phyloP scores from a whole-genome alignment of 2,797 vertebrate genomes.

The Tenualosa ilisha region DNA sequence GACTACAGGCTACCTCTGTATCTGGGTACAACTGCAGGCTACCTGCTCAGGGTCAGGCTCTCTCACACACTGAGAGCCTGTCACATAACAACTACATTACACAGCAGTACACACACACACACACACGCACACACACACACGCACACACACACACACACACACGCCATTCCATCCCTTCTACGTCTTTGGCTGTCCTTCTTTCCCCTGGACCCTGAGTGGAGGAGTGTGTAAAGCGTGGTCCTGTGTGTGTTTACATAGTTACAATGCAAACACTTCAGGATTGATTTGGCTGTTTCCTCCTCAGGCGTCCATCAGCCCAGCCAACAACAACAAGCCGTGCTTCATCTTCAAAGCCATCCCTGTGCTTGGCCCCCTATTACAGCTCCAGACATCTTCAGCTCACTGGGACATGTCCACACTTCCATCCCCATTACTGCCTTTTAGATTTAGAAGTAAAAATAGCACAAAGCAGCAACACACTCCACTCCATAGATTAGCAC shows the following conservation, averaged over 20 bases:
- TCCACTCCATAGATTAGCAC: background rate
- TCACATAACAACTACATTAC: background rate
- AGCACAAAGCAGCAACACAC: background rate
- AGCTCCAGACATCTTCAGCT: slow-evolving; percentile 27
- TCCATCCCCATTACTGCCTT: slow-evolving; percentile 36
- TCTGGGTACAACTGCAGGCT: background rate
- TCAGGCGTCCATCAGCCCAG: slow-evolving; percentile 41
- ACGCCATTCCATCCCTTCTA: background rate
- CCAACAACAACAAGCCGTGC: slow-evolving; percentile 42
- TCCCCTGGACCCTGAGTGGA: slow-evolving; percentile 38
- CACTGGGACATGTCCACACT: slow-evolving; percentile 41
- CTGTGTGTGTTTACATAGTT: slow-evolving; percentile 54
- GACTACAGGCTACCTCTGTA: no score
- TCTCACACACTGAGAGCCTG: no score
- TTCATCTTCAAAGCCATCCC: slow-evolving; percentile 45
- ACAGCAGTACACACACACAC: background rate
- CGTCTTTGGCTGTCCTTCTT: background rate
- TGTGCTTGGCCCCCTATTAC: slow-evolving; percentile 31
- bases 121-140: background rate
- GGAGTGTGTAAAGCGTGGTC: slow-evolving; percentile 38
- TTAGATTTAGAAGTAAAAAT: slow-evolving; percentile 34
- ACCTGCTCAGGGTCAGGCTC: no score
- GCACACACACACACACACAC: background rate
- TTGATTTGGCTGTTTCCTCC: slow-evolving; percentile 47
- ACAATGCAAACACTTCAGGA: slow-evolving; percentile 57